Evolutionary conservation across 1,140 invertebrate species (phyloP).

Genomic region (Thalassaphorura encarpata): DNA sequence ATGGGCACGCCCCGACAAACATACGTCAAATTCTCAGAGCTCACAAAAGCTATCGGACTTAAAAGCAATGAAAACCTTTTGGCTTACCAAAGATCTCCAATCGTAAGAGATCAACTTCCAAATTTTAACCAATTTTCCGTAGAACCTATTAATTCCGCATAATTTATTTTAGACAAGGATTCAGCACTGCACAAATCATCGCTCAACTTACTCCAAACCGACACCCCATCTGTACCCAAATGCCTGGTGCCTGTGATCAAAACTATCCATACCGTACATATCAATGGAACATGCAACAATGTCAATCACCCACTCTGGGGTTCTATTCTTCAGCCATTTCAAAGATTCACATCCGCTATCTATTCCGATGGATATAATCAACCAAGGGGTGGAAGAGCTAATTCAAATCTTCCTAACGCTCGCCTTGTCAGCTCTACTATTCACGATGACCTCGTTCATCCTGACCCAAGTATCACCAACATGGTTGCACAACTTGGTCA

Average conservation of each 20-base stretch:
- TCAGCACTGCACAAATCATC: not conserved
- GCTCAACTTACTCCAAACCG: not conserved
- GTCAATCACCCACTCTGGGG: conserved; percentile 46
- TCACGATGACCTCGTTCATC: conserved; percentile 79
- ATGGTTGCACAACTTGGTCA: conserved; percentile 89
- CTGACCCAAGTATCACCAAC: conserved; percentile 80
- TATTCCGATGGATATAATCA: conserved; percentile 50
- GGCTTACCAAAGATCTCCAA: not conserved
- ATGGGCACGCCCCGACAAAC: not conserved
- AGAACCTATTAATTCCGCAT: not conserved
- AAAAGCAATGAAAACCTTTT: not conserved
- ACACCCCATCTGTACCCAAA: not conserved
- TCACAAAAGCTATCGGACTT: not conserved
- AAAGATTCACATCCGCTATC: conserved; percentile 44
- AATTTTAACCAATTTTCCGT: not conserved
- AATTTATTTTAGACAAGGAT: not conserved
- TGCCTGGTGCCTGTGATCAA: not conserved
- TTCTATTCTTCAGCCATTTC: conserved; percentile 46
- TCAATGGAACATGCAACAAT: conserved; percentile 47
- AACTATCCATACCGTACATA: conserved; percentile 36
- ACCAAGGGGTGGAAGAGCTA: conserved; percentile 41
- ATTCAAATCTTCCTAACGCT: conserved; percentile 56
- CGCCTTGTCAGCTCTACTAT: conserved; percentile 74
- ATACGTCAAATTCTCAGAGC: not conserved
- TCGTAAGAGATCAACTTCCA: no score